Evolutionary conservation across 2,797 vertebrate genomes (phyloP).

Genomic region (Eulemur rubriventer): DNA sequence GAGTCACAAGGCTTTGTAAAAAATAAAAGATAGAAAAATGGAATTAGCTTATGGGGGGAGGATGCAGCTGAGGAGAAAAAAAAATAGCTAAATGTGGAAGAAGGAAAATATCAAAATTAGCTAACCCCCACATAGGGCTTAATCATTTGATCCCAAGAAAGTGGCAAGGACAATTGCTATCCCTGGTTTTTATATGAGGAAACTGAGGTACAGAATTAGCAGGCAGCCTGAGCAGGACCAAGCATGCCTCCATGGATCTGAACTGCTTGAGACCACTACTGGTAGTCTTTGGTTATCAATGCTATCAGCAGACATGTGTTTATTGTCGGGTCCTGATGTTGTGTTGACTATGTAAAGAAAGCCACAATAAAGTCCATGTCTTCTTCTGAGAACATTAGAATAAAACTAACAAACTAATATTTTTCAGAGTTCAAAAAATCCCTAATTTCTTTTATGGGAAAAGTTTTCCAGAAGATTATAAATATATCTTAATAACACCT

Average conservation of each 20-base stretch:
- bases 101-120: neutral
- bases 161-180: neutral
- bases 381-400: neutral
- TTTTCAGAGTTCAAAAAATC: neutral
- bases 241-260: neutral
- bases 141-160: neutral
- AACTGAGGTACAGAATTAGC: neutral
- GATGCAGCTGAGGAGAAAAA: neutral
- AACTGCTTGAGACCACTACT: neutral
- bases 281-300: neutral
- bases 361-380: neutral
- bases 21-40: neutral
- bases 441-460: neutral
- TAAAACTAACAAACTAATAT: neutral
- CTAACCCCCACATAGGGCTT: neutral
- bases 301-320: neutral
- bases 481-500: neutral
- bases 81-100: neutral
- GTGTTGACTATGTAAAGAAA: neutral
- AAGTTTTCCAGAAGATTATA: neutral
- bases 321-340: neutral
- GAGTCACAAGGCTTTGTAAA: neutral
- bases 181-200: neutral
- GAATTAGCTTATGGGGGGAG: neutral
- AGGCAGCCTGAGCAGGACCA: neutral